Conservation (phyloP, 2,888 invertebrate genomes). For the Tipula lateralis region DNA sequence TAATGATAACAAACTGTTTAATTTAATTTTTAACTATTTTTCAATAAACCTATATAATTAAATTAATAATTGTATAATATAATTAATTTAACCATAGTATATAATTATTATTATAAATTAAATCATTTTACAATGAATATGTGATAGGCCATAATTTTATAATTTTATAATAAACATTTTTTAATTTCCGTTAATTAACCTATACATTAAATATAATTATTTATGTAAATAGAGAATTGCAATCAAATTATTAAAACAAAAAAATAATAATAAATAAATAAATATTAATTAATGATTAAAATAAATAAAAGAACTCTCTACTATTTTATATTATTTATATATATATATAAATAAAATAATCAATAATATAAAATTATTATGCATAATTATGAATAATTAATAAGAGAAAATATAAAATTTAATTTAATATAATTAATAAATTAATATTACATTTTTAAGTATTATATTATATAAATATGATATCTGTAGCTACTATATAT, state of each 20-base stretch:
- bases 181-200: not conserved
- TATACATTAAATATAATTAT: not conserved
- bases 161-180: not conserved
- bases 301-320: not conserved
- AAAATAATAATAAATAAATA: not conserved
- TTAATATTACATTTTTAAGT: not conserved
- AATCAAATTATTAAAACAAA: not conserved
- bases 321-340: constrained; percentile 14
- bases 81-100: not conserved
- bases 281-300: not conserved
- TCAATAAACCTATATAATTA: not conserved
- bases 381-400: not conserved
- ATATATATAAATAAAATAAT: not conserved
- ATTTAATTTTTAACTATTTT: not conserved
- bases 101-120: constrained; percentile 20
- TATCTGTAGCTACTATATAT: not conserved
- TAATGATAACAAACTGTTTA: not conserved
- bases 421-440: not conserved
- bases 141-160: constrained; percentile 11
- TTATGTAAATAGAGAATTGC: not conserved
- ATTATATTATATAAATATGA: not conserved
- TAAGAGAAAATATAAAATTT: too few species aligned
- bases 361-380: not conserved
- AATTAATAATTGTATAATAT: not conserved
- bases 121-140: constrained; percentile 5